Base-by-base conservation (phyloP, 1,140 invertebrate species). In the Drosophila lowei region DNA sequence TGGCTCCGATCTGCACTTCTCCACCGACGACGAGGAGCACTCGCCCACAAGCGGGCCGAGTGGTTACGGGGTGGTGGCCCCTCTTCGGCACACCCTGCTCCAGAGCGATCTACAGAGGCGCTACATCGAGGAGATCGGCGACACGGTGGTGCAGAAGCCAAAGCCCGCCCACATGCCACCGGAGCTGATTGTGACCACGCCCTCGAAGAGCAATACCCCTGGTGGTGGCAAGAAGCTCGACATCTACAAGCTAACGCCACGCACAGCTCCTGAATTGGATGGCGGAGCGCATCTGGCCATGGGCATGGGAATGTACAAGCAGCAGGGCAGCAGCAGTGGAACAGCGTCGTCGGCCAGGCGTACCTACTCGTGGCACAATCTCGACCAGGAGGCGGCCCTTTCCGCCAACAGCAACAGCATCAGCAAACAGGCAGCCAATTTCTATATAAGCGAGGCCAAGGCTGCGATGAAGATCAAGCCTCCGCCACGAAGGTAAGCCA, bases 1-100 rank as follows among this genome's bases (percentile, higher is more conserved):
- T 0, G 93, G 93, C 1, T 93, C 92, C n/a, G 93, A 93, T 72
- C 76, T 93, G 58, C 92, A 91, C 48, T 92, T 90, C 30, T 93
- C 93, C 15, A 93, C 92, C 6, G 92, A 91, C 6, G 92, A 93
- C 38, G 93, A 93, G 68, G 77, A 83, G 68, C 77, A 90, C 41
- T 59, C 77, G 13, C 61, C 85, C 7, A 46, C 79, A 6, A 42
- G 34, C 5, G 72, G 72, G 1, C 74, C 67, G 9, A 53, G 64
- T 6, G 57, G 68, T n/a, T 89, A 74, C 55, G 78, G 83, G 1
- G 76, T 56, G 2, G 75, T 90, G 57, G 79, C 90, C 0, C 83
- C 78, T 4, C 53, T 88, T 2, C 68, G 89, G 13, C 88, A 89
- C 23, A 77, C 72, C 6, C 28, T 91, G 13, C 59, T 90, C 2